These are phyloP conservation scores for Lepidocyrtoides sp. DNA, from an alignment of 2,888 invertebrate species.

Conservation along the genomic window DNA sequence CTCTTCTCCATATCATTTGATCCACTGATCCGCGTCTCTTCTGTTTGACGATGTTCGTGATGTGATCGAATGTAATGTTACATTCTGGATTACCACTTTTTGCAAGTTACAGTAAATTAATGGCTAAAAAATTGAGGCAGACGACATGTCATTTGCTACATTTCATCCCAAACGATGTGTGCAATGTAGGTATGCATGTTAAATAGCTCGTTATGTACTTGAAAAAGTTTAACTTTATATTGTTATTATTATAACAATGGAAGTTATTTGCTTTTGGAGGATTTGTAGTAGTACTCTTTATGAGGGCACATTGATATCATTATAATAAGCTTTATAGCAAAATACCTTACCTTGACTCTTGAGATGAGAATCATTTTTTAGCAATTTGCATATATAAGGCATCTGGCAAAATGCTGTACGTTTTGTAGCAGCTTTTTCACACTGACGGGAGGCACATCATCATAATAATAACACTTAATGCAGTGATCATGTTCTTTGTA, in stretches of 20 bases:
- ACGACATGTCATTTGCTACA: constrained; percentile 56
- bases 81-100: constrained; percentile 37
- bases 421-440: not conserved
- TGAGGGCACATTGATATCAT: not conserved
- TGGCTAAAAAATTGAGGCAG: constrained; percentile 45
- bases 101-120: constrained; percentile 54
- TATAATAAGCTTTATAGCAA: not conserved
- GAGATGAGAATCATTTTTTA: not conserved
- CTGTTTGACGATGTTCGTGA: constrained; percentile 8
- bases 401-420: not conserved
- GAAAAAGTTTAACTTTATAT: constrained; percentile 9
- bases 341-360: constrained; percentile 4
- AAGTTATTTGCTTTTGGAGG: not conserved
- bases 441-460: not conserved
- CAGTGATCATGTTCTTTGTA: constrained; percentile 60
- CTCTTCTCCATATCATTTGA: constrained; percentile 42
- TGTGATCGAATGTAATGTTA: not conserved
- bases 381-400: not conserved
- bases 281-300: not conserved
- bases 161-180: constrained; percentile 28
- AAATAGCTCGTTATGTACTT: constrained; percentile 7
- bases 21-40: constrained; percentile 13
- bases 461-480: constrained; percentile 46
- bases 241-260: not conserved
- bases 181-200: not conserved